Evolutionary conservation across 2,113 vertebrate species (phyloP).

Genomic region (Aix galericulata): DNA sequence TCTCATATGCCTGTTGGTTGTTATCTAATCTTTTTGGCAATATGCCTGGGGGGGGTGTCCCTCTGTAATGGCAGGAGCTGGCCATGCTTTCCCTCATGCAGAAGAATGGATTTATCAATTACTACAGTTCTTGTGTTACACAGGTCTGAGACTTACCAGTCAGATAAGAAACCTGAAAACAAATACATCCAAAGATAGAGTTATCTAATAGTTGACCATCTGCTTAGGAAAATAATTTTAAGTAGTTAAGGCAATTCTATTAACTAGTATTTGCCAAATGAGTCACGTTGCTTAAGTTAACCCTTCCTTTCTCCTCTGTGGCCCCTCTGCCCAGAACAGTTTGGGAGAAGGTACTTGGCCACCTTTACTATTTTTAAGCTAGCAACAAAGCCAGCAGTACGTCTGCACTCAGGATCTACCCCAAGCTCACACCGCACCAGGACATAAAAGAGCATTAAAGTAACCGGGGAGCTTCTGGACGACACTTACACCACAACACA

Average conservation of each 20-base stretch:
- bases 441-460: not conserved
- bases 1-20: not conserved
- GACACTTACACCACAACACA: rapidly evolving
- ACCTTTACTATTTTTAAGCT: not conserved
- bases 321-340: not conserved
- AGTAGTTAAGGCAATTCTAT: constrained; percentile 43
- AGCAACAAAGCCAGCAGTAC: not conserved
- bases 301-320: not conserved
- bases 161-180: constrained; percentile 28
- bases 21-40: not conserved
- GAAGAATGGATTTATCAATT: not conserved
- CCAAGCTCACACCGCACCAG: not conserved
- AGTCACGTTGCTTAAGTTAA: constrained; percentile 41
- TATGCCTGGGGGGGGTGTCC: not conserved
- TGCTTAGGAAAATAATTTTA: constrained; percentile 57
- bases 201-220: constrained; percentile 61
- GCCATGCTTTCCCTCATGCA: not conserved
- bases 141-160: not conserved
- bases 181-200: constrained; percentile 12
- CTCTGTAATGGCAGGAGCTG: not conserved
- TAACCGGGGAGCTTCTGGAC: rapidly evolving
- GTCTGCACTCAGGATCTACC: not conserved
- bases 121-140: not conserved
- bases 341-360: not conserved
- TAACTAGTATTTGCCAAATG: constrained; percentile 42